Conservation (phyloP, 2,888 invertebrate genomes). For the Dione juno region DNA sequence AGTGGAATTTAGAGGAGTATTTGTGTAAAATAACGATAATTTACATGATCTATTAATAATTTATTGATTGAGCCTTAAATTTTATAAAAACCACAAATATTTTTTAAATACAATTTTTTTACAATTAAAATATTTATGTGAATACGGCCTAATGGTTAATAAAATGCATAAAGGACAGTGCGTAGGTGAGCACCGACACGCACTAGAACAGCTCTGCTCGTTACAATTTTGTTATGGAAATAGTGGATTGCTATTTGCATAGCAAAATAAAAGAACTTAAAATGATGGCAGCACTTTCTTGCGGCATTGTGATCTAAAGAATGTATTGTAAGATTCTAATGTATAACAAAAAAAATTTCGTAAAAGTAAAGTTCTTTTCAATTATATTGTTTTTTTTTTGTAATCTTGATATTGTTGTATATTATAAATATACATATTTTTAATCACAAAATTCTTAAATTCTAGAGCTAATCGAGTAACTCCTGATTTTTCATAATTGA, state of each 20-base stretch:
- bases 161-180: conserved; percentile 18
- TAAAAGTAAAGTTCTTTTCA: no score
- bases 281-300: no score
- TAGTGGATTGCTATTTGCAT: background rate
- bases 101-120: background rate
- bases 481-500: no score
- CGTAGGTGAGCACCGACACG: conserved; percentile 8
- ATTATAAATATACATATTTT: no score
- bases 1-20: no score
- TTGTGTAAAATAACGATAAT: no score
- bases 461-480: no score
- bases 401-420: no score
- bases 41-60: background rate
- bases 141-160: background rate
- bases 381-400: no score
- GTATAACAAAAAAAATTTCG: no score
- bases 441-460: no score
- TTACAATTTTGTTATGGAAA: conserved; percentile 9
- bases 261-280: background rate
- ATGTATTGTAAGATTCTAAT: background rate
- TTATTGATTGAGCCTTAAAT: background rate
- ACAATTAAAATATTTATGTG: background rate
- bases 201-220: background rate
- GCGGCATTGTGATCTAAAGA: background rate
- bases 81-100: background rate